These are phyloP conservation scores for Zootoca vivipara DNA, from an alignment of 2,113 vertebrate species.

Conservation along the genomic window DNA sequence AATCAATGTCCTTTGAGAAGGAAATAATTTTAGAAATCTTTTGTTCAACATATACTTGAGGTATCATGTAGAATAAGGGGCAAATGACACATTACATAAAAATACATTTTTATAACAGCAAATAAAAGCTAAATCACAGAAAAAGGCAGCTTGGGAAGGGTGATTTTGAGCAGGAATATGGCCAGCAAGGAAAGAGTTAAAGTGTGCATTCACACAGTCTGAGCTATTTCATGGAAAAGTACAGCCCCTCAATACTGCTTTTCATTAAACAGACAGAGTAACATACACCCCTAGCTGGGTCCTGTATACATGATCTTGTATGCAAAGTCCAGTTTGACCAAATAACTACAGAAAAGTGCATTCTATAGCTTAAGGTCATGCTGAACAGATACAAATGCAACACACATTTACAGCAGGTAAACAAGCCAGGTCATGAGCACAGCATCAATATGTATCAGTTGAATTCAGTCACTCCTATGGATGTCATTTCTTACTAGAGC, in stretches of 20 bases:
- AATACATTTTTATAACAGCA: not conserved
- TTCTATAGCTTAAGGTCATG: not conserved
- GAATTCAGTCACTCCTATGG: not conserved
- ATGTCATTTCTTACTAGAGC: not conserved
- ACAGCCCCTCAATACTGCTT: not conserved
- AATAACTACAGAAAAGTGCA: not conserved
- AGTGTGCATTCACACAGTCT: not conserved
- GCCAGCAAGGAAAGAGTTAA: not conserved
- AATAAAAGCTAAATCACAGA: not conserved
- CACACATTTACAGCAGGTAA: not conserved
- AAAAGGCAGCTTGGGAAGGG: not conserved
- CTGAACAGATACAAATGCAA: not conserved
- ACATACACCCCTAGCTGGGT: too few species aligned
- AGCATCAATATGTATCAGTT: not conserved
- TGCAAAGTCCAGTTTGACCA: not conserved
- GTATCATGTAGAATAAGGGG: not conserved
- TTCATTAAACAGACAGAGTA: not conserved
- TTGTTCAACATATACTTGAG: not conserved
- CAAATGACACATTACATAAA: not conserved
- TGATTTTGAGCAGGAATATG: not conserved
- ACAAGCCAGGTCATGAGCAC: not conserved
- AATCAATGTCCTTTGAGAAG: not conserved
- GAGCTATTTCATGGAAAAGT: not conserved
- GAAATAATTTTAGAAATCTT: not conserved
- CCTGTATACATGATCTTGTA: not conserved